Evolutionary conservation across 2,113 vertebrate species (phyloP), one percentile per base, ranked within the genome.

Genomic region (Anguilla japonica): DNA sequence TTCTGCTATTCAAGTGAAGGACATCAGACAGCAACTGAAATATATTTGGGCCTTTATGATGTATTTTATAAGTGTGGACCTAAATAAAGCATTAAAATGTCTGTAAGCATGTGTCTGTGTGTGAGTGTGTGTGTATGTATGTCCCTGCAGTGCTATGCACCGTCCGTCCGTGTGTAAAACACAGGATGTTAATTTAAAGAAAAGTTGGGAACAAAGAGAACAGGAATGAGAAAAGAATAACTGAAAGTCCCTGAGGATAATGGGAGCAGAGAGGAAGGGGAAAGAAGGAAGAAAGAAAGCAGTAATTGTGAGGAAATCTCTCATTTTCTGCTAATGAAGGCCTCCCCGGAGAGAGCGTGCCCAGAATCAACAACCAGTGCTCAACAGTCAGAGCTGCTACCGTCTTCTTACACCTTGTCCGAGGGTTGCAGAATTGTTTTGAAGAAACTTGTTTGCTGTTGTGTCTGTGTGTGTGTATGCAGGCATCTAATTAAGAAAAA

Each of bases 321-420:
- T 95, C 34, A 93, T 96, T 96, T 96, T 95, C 88, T 84, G 92
- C 91, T 95, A 94, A 96, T 96, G 95, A 95, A 95, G 91, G 92
- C 89, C 92, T 96, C 93, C 91, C 91, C 88, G 39, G 56, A 85
- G 91, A 89, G 89, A 87, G 93, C 85, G 3, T 91, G 90, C 87
- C 87, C 11, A 60, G 94, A 96, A 96, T 96, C 40, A 88, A 88
- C 92, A 93, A 95, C 90, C 90, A 94, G 88, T 60, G 18, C 18
- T 20, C 18, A 26, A 0, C 22, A 26, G 0, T 14, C 57, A 15
- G 13, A 3, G 18, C 15, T 60, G 3, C 14, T 60, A 14, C 87
- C 90, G 82, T 85, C 87, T 1, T 4, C 41, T 40, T 15, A 71
- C 14, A 84, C 39, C 81, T 60, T 50, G 83, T 57, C 67, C 1